These are phyloP conservation scores for Rotaria magnacalcarata DNA, from an alignment of 2,888 invertebrate genomes.

Conservation along the genomic window DNA sequence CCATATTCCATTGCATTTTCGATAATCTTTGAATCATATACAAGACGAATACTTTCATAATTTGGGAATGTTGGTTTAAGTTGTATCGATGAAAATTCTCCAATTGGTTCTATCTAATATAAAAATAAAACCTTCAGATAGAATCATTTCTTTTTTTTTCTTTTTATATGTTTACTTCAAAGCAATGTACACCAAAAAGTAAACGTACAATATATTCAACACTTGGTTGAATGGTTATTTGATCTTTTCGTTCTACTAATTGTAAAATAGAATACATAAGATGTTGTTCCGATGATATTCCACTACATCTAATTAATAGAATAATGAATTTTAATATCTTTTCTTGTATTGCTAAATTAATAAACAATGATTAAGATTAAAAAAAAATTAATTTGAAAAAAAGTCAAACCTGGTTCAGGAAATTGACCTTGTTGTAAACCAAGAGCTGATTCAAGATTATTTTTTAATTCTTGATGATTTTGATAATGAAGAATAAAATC, in stretches of 20 bases:
- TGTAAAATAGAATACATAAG: slow-evolving; percentile 98
- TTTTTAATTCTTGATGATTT: background rate
- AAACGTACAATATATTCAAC: slow-evolving; percentile 98
- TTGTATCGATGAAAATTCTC: slow-evolving; percentile 94
- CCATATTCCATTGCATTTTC: slow-evolving; percentile 96
- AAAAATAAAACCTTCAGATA: background rate
- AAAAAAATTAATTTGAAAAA: no score
- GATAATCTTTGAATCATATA: slow-evolving; percentile 96
- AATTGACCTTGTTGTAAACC: background rate
- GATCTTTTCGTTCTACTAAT: slow-evolving; percentile 70
- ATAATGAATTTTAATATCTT: background rate
- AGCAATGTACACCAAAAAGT: slow-evolving; percentile 92
- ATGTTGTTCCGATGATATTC: slow-evolving; percentile 65
- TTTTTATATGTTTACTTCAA: slow-evolving; percentile 69
- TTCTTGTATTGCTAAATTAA: background rate
- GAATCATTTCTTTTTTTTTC: no score
- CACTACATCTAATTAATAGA: background rate
- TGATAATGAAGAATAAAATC: background rate
- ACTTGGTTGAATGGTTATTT: slow-evolving; percentile 94
- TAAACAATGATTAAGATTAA: no score
- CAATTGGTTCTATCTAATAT: slow-evolving; percentile 79
- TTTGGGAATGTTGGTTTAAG: slow-evolving; percentile 90
- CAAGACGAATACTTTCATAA: slow-evolving; percentile 83
- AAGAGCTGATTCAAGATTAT: background rate
- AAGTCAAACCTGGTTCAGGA: background rate